phyloP scores from a whole-genome alignment of 2,888 invertebrate genomes.

The Heliconius ethilla region DNA sequence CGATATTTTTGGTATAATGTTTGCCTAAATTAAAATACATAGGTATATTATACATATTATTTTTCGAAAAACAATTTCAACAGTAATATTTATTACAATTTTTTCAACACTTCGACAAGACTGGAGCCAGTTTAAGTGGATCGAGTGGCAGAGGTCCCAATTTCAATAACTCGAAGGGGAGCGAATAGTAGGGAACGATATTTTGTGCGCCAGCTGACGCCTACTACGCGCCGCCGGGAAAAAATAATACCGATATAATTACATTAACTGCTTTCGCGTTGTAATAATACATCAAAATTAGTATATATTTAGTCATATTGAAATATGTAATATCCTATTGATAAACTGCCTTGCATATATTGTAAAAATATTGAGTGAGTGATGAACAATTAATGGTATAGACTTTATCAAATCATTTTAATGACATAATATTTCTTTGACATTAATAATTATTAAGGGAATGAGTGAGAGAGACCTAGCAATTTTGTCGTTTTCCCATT shows the following conservation, averaged over 20 bases:
- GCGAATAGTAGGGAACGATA: slow-evolving; percentile 60
- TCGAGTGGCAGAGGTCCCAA: slow-evolving; percentile 49
- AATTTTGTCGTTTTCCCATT: too few species aligned
- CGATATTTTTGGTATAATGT: background rate
- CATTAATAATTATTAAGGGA: too few species aligned
- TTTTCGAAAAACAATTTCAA: background rate
- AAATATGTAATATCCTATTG: background rate
- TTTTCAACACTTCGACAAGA: background rate
- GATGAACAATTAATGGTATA: background rate
- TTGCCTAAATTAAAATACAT: background rate
- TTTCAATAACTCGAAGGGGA: slow-evolving; percentile 74
- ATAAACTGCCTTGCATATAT: background rate
- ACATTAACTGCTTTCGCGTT: slow-evolving; percentile 38
- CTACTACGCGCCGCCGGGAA: slow-evolving; percentile 40
- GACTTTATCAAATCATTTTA: too few species aligned
- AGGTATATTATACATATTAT: too few species aligned
- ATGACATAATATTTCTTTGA: too few species aligned
- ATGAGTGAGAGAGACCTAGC: too few species aligned
- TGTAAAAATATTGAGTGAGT: background rate
- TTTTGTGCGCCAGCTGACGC: slow-evolving; percentile 45
- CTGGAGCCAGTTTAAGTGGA: slow-evolving; percentile 21
- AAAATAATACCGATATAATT: slow-evolving; percentile 48
- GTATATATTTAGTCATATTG: background rate
- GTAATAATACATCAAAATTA: slow-evolving; percentile 19
- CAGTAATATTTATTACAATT: background rate